Percentiles rank a stretch among this genome's conserved stretches.
Evolutionary conservation across 2,888 invertebrate species (phyloP).

Genomic region (Teinopalpus imperialis): DNA sequence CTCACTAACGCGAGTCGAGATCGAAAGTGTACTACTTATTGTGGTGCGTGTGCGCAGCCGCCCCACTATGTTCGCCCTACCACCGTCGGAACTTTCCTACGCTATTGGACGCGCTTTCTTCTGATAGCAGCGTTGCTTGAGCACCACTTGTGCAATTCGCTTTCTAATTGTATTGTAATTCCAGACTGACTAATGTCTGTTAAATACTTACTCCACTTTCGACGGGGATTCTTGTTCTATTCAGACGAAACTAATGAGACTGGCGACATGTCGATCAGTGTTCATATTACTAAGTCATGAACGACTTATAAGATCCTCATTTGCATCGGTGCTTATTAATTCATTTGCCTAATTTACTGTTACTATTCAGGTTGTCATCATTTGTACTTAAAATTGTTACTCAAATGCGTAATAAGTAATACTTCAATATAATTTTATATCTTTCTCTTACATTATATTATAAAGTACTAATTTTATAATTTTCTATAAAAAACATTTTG

Average conservation of each 20-base stretch:
- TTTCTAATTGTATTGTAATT: conserved; percentile 80
- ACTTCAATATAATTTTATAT: too few relatives aligned
- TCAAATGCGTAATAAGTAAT: too few relatives aligned
- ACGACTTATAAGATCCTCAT: not conserved
- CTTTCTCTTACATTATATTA: too few relatives aligned
- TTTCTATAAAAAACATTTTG: too few relatives aligned
- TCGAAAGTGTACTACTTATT: conserved; percentile 80
- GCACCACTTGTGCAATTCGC: conserved; percentile 73
- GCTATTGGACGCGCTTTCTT: conserved; percentile 73
- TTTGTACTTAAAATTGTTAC: too few relatives aligned
- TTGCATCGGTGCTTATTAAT: not conserved
- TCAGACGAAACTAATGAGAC: conserved; percentile 6
- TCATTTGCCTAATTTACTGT: too few relatives aligned
- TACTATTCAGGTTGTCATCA: too few relatives aligned
- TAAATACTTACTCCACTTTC: conserved; percentile 65
- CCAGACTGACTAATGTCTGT: conserved; percentile 52
- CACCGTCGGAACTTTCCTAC: conserved; percentile 67
- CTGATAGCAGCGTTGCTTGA: conserved; percentile 48
- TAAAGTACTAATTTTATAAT: too few relatives aligned
- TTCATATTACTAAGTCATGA: conserved; percentile 2
- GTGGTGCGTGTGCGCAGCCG: conserved; percentile 71
- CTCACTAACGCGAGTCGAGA: conserved; percentile 74
- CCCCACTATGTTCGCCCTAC: conserved; percentile 38
- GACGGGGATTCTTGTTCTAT: conserved; percentile 35
- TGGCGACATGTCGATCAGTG: conserved; percentile 19